These are phyloP conservation scores for Oligia strigilis DNA, from an alignment of 2,888 invertebrate species.

Conservation along the genomic window DNA sequence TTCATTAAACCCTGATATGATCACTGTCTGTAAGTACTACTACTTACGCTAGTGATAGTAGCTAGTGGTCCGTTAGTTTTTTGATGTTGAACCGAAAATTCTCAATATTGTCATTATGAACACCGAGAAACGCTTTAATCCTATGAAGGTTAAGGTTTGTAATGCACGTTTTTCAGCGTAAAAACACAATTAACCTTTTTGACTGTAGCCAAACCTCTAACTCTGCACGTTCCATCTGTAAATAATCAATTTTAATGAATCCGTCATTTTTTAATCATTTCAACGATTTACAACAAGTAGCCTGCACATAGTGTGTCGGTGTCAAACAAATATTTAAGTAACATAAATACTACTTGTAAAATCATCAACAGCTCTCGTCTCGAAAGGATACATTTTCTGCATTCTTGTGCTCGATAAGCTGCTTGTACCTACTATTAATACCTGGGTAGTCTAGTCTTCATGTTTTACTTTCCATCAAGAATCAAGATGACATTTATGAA, in stretches of 20 bases:
- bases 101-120: background rate
- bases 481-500: conserved; percentile 1
- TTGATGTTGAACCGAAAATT: background rate
- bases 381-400: conserved; percentile 12
- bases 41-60: background rate
- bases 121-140: background rate
- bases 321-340: conserved; percentile 19
- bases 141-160: conserved; percentile 2
- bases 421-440: conserved; percentile 5
- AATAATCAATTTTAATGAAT: conserved; percentile 36
- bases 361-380: conserved; percentile 12
- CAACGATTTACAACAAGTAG: conserved; percentile 5
- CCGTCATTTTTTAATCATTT: conserved; percentile 8
- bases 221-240: conserved; percentile 24
- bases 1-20: conserved; percentile 1
- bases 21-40: background rate
- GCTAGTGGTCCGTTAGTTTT: background rate
- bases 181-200: conserved; percentile 25
- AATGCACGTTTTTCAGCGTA: conserved; percentile 8
- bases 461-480: conserved; percentile 11
- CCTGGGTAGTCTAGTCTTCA: background rate
- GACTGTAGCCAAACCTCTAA: conserved; percentile 1
- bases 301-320: background rate
- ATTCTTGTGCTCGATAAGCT: conserved; percentile 12
- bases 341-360: conserved; percentile 7